phyloP scores from a whole-genome alignment of 1,140 invertebrate genomes.

The Matsumurasca onukii region DNA sequence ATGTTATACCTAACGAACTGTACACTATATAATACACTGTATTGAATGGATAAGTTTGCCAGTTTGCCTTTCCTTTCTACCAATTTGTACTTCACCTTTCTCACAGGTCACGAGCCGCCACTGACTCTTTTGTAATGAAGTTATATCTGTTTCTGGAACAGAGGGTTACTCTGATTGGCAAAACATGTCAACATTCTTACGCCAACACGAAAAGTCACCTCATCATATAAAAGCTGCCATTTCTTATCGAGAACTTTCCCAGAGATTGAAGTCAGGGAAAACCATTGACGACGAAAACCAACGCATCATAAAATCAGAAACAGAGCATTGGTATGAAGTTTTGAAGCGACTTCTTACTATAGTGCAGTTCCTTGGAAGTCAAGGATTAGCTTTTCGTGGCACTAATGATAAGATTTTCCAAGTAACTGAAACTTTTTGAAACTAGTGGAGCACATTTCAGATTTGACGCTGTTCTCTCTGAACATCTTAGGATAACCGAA shows the following conservation, averaged over 20 bases:
- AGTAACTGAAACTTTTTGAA: conserved; percentile 29
- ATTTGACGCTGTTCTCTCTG: conserved; percentile 34
- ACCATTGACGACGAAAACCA: conserved; percentile 38
- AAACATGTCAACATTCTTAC: conserved; percentile 21
- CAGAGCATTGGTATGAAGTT: conserved; percentile 26
- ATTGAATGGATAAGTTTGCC: no score
- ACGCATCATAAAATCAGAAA: conserved; percentile 28
- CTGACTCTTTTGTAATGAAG: background rate
- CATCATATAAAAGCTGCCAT: conserved; percentile 23
- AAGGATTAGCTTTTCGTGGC: conserved; percentile 37
- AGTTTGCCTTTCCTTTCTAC: no score
- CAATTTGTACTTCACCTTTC: no score
- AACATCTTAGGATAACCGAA: conserved; percentile 22
- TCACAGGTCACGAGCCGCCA: no score
- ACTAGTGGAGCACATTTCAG: conserved; percentile 30
- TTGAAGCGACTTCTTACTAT: conserved; percentile 36
- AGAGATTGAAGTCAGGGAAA: conserved; percentile 25
- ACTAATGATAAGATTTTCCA: conserved; percentile 36
- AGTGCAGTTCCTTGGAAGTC: conserved; percentile 28
- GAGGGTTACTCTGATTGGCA: conserved; percentile 29
- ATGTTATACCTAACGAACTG: no score
- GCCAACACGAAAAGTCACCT: conserved; percentile 12
- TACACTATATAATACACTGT: no score
- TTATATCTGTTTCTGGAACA: background rate
- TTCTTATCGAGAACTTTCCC: background rate